Evolutionary conservation across 2,113 vertebrate species (phyloP).

Genomic region (Mohoua ochrocephala): DNA sequence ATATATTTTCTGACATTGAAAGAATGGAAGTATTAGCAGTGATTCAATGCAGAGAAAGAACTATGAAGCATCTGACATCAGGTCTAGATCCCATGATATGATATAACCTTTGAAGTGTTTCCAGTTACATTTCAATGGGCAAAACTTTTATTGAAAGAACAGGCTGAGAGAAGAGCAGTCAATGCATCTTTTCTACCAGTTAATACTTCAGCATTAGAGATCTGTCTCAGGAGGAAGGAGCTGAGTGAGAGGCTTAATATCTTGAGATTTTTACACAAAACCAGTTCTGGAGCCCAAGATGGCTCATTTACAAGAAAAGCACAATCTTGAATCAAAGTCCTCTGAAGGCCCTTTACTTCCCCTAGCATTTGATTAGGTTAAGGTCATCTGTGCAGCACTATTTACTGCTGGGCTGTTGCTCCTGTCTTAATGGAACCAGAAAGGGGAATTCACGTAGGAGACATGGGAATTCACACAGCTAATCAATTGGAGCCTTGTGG

Average conservation of each 20-base stretch:
- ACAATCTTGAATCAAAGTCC: background rate
- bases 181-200: background rate
- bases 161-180: background rate
- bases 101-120: background rate
- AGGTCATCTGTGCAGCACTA: background rate
- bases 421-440: background rate
- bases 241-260: background rate
- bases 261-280: background rate
- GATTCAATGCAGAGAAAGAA: background rate
- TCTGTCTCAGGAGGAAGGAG: background rate
- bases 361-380: background rate
- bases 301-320: background rate
- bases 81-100: background rate
- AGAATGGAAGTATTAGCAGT: background rate
- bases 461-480: background rate
- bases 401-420: background rate
- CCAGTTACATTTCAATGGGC: background rate
- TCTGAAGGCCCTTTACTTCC: background rate
- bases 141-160: background rate
- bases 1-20: background rate
- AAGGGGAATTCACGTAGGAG: background rate
- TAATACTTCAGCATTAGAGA: background rate
- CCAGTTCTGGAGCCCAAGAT: background rate
- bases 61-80: background rate
- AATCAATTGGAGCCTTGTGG: background rate